phyloP scores from a whole-genome alignment of 1,140 invertebrate genomes.

The Hycleus phaleratus region DNA sequence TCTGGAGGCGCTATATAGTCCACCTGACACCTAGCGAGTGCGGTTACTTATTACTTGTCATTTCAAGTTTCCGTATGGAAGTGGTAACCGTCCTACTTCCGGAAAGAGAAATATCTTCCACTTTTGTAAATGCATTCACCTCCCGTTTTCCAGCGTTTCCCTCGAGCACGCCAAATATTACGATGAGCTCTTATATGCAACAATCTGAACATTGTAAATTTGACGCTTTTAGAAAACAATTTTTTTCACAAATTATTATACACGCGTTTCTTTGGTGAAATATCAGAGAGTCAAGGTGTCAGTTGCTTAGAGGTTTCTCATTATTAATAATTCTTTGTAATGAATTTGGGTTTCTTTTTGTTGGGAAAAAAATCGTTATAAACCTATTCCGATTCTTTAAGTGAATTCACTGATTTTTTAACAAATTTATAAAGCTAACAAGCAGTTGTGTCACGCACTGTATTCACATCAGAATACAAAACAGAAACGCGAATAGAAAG shows the following conservation, averaged over 20 bases:
- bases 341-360: too few species aligned
- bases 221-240: conserved; percentile 7
- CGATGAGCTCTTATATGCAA: conserved; percentile 8
- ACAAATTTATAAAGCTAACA: too few species aligned
- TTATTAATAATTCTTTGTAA: neutral
- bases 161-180: conserved; percentile 13
- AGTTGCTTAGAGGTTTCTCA: neutral
- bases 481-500: too few species aligned
- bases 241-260: neutral
- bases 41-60: conserved; percentile 18
- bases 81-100: conserved; percentile 11
- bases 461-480: too few species aligned
- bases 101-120: conserved; percentile 15
- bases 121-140: conserved; percentile 12
- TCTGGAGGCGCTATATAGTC: conserved; percentile 16
- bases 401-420: too few species aligned
- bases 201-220: conserved; percentile 12
- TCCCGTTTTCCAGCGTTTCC: conserved; percentile 3
- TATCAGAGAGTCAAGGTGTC: neutral
- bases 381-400: too few species aligned
- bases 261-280: neutral
- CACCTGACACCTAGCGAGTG: conserved; percentile 17
- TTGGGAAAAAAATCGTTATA: too few species aligned
- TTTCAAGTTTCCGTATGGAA: conserved; percentile 16
- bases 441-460: too few species aligned